Conservation (phyloP, 2,113 vertebrate genomes). For the Pomatorhinus ruficollis region DNA sequence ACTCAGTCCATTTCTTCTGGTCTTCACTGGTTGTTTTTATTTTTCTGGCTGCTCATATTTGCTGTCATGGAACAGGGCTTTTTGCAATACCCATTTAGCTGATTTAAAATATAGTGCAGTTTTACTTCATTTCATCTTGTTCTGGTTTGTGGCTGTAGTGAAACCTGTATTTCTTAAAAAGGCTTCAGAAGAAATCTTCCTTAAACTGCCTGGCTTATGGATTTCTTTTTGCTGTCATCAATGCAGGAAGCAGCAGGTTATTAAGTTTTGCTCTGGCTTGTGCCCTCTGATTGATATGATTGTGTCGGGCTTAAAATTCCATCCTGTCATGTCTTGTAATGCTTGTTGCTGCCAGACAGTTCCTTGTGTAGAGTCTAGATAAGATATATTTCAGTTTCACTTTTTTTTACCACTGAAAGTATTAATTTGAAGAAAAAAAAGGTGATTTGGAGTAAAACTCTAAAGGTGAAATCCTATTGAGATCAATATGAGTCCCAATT, state of each 20-base stretch:
- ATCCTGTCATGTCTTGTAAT: conserved; percentile 45
- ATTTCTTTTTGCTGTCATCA: conserved; percentile 56
- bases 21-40: neutral
- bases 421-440: neutral
- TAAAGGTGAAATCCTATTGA: neutral
- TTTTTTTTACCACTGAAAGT: neutral
- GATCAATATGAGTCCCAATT: neutral
- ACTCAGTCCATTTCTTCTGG: neutral
- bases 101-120: neutral
- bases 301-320: conserved; percentile 55
- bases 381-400: neutral
- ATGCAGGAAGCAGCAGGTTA: conserved; percentile 26
- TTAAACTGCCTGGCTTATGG: neutral
- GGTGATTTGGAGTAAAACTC: neutral
- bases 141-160: neutral
- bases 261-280: conserved; percentile 46
- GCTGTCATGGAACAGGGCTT: neutral
- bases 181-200: neutral
- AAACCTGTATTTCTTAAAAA: neutral
- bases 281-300: conserved; percentile 44
- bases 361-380: conserved; percentile 12
- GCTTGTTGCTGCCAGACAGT: conserved; percentile 2
- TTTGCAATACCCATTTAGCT: neutral
- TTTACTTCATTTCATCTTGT: neutral
- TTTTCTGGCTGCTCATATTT: neutral